Conservation (phyloP, 1,140 invertebrate genomes). For the Trinorchestia longiramus region DNA sequence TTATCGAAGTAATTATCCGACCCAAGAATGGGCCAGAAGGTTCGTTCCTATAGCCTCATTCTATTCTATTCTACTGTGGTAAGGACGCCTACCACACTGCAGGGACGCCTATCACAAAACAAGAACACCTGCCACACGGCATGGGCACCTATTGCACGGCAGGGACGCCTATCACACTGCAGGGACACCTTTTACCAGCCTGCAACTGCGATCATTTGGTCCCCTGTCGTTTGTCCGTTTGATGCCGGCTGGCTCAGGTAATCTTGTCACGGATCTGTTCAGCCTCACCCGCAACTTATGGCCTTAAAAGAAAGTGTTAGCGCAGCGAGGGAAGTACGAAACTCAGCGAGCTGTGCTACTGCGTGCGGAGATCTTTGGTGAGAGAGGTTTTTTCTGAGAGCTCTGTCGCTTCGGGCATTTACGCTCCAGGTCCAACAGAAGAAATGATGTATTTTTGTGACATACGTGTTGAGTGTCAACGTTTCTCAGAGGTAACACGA, state of each 20-base stretch:
- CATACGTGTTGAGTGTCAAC: neutral
- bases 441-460: neutral
- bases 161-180: neutral
- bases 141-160: neutral
- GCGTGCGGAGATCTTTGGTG: neutral
- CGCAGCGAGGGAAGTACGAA: neutral
- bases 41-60: too few relatives aligned
- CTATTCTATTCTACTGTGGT: too few relatives aligned
- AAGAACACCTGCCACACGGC: neutral
- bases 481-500: neutral
- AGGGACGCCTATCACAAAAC: neutral
- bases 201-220: neutral
- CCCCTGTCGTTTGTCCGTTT: neutral
- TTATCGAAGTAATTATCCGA: too few relatives aligned
- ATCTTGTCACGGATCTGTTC: conserved; percentile 25
- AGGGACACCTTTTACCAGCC: neutral
- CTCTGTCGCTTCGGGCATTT: neutral
- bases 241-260: conserved; percentile 4
- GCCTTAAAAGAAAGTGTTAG: conserved; percentile 18
- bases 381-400: neutral
- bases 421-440: neutral
- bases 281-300: conserved; percentile 17
- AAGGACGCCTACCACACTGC: neutral
- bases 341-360: neutral
- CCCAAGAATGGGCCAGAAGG: too few relatives aligned